These are phyloP conservation scores for Lissonota sp. DNA, from an alignment of 2,888 invertebrate genomes.

Conservation along the genomic window DNA sequence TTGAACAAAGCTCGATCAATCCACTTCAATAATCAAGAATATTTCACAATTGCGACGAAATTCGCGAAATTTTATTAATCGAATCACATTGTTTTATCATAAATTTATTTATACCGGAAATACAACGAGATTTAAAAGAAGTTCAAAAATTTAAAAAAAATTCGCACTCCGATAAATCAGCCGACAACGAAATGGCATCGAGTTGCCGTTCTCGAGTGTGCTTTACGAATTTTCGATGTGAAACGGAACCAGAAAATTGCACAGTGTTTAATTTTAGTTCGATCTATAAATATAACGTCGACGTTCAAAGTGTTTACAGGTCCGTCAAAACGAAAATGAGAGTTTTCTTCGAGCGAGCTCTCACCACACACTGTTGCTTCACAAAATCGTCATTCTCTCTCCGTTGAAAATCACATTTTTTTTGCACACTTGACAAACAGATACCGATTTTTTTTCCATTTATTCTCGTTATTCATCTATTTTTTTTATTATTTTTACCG, in stretches of 20 bases:
- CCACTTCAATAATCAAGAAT: too few relatives aligned
- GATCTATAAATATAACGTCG: slow-evolving; percentile 73
- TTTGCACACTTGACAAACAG: not conserved
- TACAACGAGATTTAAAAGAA: not conserved
- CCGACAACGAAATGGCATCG: slow-evolving; percentile 4
- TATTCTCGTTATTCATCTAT: not conserved
- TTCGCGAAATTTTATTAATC: not conserved
- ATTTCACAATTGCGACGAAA: not conserved
- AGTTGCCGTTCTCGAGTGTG: not conserved
- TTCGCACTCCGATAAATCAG: not conserved
- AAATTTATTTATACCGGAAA: too few relatives aligned
- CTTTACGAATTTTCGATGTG: slow-evolving; percentile 12
- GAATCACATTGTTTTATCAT: not conserved
- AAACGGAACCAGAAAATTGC: slow-evolving; percentile 37
- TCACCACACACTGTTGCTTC: slow-evolving; percentile 4
- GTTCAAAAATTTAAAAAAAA: not conserved
- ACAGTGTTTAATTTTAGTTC: slow-evolving; percentile 70
- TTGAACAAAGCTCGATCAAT: too few relatives aligned
- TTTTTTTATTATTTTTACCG: slow-evolving; percentile 19
- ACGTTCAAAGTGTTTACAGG: slow-evolving; percentile 31
- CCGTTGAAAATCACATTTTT: not conserved
- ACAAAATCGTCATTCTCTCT: not conserved
- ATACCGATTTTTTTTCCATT: not conserved
- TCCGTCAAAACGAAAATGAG: not conserved
- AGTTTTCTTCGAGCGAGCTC: not conserved